Evolutionary conservation across 2,797 vertebrate genomes (phyloP), one percentile per base, ranked within the genome.

Genomic region (Sebastes elongatus): DNA sequence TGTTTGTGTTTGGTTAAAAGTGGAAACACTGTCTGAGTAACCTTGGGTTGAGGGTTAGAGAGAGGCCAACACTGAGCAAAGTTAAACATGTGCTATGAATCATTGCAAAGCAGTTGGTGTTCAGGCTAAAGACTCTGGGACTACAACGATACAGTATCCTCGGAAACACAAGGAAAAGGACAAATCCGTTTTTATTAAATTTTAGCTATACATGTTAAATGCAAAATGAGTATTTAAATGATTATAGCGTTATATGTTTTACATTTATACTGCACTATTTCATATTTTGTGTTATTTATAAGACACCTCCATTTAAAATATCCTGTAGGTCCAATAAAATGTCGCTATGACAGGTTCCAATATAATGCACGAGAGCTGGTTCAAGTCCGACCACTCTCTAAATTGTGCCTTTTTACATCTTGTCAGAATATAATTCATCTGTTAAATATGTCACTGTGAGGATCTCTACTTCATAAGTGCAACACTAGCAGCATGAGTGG

Each of bases 1-100:
- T 1, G 18, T 49, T 60, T 68, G 42, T 59, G 66, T 78, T 71
- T 59, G 20, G 23, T 61, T 71, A 6, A 20, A 71, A 57, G 23
- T 32, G 20, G 35, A 63, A 42, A 35, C 22, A 63, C 49, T 59
- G 23, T 53, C n/a, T 1, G n/a, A 22, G 52, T 22, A 53, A 71
- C 49, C 30, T 82, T 60, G 11, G 18, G 25, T 66, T 70, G 16
- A 22, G 25, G 76, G 72, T 42, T 76, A 76, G 28, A 76, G 16
- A 72, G 4, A 61, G 63, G 65, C 42, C 69, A 75, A 56, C 18
- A 23, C 16, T 20, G 28, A 72, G 30, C 3, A 60, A 46, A 33
- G 28, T 76, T 30, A 60, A 60, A 60, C 57, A 60, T 60, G 27
- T 18, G 30, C 57, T 10, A 18, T 60, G 57, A 30, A 59, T 16